Percentiles rank a stretch among this genome's conserved stretches.
These are phyloP conservation scores for Notothenia rossii DNA, from an alignment of 2,113 vertebrate genomes.

Conservation along the genomic window DNA sequence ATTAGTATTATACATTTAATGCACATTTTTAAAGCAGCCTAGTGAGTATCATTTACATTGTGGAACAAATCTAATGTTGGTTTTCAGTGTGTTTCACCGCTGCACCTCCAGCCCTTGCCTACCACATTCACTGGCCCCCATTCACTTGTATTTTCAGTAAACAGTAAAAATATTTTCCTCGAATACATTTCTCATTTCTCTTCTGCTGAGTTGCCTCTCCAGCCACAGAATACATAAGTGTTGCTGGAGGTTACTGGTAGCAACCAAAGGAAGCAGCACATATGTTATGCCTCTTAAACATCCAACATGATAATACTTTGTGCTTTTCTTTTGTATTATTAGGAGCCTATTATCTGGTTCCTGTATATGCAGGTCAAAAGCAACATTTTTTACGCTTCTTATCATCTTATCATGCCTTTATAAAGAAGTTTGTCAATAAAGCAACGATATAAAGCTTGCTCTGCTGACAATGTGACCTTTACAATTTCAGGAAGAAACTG, in stretches of 20 bases:
- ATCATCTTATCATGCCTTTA: conserved; percentile 1
- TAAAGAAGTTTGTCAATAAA: conserved; percentile 38
- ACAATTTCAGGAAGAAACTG: conserved; percentile 30
- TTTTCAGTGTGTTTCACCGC: too few relatives aligned
- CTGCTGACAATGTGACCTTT: conserved; percentile 62
- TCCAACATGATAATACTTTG: neutral
- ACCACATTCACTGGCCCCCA: conserved; percentile 2
- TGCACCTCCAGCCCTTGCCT: too few relatives aligned
- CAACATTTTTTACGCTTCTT: conserved; percentile 26
- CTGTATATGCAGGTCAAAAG: conserved; percentile 24
- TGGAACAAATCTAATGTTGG: too few relatives aligned
- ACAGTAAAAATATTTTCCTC: conserved; percentile 7
- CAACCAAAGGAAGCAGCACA: neutral
- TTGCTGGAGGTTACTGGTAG: neutral
- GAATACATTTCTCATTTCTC: neutral
- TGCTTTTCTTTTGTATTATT: neutral
- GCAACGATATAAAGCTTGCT: conserved; percentile 30
- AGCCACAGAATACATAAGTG: neutral
- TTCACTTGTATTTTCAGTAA: neutral
- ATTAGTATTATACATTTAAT: too few relatives aligned
- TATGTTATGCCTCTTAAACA: neutral
- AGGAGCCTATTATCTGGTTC: neutral
- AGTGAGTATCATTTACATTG: too few relatives aligned
- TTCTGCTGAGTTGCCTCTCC: neutral
- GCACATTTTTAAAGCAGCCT: too few relatives aligned